Conservation (phyloP, 2,888 invertebrate species). For the Amblyjoppa fuscipennis region DNA sequence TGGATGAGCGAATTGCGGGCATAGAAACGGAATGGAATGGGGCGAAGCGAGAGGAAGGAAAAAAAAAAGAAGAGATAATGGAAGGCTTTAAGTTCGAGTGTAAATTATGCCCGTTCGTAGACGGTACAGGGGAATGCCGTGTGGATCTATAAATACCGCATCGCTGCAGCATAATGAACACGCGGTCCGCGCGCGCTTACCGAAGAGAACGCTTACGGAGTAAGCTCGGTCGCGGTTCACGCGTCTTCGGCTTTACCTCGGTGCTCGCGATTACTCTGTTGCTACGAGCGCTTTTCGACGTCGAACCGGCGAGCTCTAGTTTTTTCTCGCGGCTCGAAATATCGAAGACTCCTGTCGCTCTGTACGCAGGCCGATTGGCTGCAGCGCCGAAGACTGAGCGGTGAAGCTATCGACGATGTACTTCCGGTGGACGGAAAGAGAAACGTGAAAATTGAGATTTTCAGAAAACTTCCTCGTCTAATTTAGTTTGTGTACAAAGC, state of each 20-base stretch:
- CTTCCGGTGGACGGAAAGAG: too few species aligned
- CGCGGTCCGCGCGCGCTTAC: slow-evolving; percentile 57
- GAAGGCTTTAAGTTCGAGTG: slow-evolving; percentile 67
- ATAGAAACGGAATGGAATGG: slow-evolving; percentile 59
- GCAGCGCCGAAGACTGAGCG: too few species aligned
- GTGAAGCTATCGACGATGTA: too few species aligned
- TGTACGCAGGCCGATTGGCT: too few species aligned
- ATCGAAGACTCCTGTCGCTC: background rate
- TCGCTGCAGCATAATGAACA: slow-evolving; percentile 71
- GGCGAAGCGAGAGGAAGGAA: slow-evolving; percentile 23
- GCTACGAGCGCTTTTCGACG: slow-evolving; percentile 50
- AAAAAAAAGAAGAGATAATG: slow-evolving; percentile 49
- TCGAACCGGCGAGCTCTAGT: too few species aligned
- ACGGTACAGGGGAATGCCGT: slow-evolving; percentile 70
- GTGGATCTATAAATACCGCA: slow-evolving; percentile 75
- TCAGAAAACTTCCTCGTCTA: too few species aligned
- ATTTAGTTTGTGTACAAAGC: too few species aligned
- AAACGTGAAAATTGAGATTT: too few species aligned
- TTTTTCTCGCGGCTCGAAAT: background rate
- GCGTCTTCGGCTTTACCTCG: slow-evolving; percentile 58
- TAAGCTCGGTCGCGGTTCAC: slow-evolving; percentile 53
- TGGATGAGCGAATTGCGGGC: slow-evolving; percentile 27
- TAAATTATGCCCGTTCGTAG: slow-evolving; percentile 71
- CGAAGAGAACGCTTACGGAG: slow-evolving; percentile 40
- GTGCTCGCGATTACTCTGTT: slow-evolving; percentile 53